phyloP scores from a whole-genome alignment of 2,888 invertebrate genomes.

The Euphydryas editha region DNA sequence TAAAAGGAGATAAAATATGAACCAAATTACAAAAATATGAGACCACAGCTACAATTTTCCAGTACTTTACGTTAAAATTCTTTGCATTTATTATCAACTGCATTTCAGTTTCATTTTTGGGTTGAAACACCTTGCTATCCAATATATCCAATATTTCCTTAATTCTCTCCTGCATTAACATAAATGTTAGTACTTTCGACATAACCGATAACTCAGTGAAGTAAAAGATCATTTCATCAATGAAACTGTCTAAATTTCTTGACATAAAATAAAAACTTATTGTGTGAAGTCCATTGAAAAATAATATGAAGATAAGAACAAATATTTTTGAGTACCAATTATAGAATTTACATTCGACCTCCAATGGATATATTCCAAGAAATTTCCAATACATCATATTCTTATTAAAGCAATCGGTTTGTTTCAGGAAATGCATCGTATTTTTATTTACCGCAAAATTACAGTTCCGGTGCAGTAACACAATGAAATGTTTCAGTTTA shows the following conservation, averaged over 20 bases:
- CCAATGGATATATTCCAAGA: constrained; percentile 55
- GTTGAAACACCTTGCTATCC: constrained; percentile 59
- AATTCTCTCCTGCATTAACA: constrained; percentile 51
- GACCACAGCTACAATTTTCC: constrained; percentile 52
- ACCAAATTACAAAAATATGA: constrained; percentile 50
- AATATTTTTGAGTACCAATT: constrained; percentile 51
- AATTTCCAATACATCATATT: constrained; percentile 58
- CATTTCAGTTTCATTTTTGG: constrained; percentile 47
- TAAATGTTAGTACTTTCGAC: constrained; percentile 59
- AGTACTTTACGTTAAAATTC: constrained; percentile 53
- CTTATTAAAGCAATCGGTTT: constrained; percentile 58
- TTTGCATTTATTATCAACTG: constrained; percentile 55
- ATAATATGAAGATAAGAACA: constrained; percentile 46
- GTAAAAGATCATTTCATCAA: constrained; percentile 62
- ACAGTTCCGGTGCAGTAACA: constrained; percentile 1
- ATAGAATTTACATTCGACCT: constrained; percentile 44
- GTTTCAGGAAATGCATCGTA: constrained; percentile 41
- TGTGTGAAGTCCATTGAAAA: constrained; percentile 49
- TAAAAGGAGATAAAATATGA: constrained; percentile 50
- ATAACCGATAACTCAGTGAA: constrained; percentile 53
- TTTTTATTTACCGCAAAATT: not conserved
- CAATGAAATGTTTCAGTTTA: not conserved
- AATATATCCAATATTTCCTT: constrained; percentile 49
- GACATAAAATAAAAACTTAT: constrained; percentile 60
- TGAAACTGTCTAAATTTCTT: constrained; percentile 53